These are phyloP conservation scores for Amphipyra berbera DNA, from an alignment of 2,888 invertebrate species.

Conservation along the genomic window DNA sequence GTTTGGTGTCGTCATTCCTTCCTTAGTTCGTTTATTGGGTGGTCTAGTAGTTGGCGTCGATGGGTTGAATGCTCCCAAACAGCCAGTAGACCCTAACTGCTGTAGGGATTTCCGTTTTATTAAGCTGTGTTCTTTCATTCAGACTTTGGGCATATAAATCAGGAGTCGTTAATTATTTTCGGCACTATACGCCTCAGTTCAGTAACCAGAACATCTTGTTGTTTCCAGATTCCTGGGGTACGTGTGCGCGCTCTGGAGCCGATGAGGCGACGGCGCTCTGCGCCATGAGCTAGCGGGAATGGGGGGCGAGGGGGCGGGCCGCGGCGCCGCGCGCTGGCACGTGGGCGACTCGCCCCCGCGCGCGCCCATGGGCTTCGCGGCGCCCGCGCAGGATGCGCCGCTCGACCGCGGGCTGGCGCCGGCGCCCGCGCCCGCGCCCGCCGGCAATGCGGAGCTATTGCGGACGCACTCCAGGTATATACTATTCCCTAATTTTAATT, in stretches of 20 bases:
- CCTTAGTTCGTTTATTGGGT: no score
- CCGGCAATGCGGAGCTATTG: conserved; percentile 88
- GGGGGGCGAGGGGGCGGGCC: conserved; percentile 91
- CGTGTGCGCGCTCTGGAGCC: conserved; percentile 72
- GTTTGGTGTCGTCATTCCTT: background rate
- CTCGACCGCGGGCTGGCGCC: conserved; percentile 87
- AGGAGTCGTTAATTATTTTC: no score
- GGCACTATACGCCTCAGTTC: no score
- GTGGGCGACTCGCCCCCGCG: conserved; percentile 91
- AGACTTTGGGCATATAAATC: no score
- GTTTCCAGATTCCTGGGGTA: conserved; percentile 49
- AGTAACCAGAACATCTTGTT: background rate
- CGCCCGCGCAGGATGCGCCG: conserved; percentile 90
- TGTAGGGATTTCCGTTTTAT: no score
- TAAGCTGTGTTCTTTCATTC: no score
- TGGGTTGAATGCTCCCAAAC: no score
- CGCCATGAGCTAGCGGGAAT: conserved; percentile 89
- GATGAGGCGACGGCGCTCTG: conserved; percentile 79
- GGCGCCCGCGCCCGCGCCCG: conserved; percentile 86
- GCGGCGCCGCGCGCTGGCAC: conserved; percentile 91
- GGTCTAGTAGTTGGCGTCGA: no score
- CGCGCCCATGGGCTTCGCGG: conserved; percentile 89
- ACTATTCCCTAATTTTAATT: background rate
- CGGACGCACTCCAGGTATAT: conserved; percentile 92
- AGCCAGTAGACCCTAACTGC: no score